Base-by-base conservation (phyloP, 1,140 invertebrate species). In the Drosophila miranda region DNA sequence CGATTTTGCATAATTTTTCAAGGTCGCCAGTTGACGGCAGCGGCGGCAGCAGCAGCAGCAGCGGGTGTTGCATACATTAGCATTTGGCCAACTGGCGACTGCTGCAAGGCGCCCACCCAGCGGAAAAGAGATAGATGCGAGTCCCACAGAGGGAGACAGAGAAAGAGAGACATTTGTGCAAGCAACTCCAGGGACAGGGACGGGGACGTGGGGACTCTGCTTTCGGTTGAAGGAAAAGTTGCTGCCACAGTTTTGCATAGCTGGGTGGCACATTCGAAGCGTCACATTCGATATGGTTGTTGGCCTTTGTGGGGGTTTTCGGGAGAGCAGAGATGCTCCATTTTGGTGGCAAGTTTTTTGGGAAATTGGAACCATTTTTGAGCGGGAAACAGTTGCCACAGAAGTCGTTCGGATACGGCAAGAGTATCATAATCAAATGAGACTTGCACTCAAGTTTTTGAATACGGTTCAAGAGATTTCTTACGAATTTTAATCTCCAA, bases 1-100 rank as follows among this genome's bases (percentile, higher is more conserved):
- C 75, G 83, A 88, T 88, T 88, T 89, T 88, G 83, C 78, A 88
- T 88, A 88, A 89, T 88, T 87, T 88, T 88, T 88, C 83, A 88
- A 88, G 83, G 83, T 88, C 83, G 84, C 71, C 81, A 60, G 81
- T 80, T 73, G 81, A 57, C 78, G 73, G 54, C 57, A 23, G 30
- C 46, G 46, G 62, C 63, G 38, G 64, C 64, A 9, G 8, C 30
- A 28, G 55, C 55, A 57, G 45, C 55, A 46, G 7, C 52, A 43
- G 21, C 70, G 82, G 77, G 83, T 88, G 76, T 80, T 88, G 84
- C 79, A 88, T 89, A 89, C 62, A 88, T 88, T 88, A 88, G 84
- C 83, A 88, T 88, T 84, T 82, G 80, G 74, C 70, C 82, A 75
- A 75, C 75, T 68, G 55, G 72, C 56, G 59, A 54, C 60, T 28